A percentile compares a stretch with the other conserved stretches of the same genome.
Evolutionary conservation across 2,888 invertebrate species (phyloP).

Genomic region (Leucozona laternaria): DNA sequence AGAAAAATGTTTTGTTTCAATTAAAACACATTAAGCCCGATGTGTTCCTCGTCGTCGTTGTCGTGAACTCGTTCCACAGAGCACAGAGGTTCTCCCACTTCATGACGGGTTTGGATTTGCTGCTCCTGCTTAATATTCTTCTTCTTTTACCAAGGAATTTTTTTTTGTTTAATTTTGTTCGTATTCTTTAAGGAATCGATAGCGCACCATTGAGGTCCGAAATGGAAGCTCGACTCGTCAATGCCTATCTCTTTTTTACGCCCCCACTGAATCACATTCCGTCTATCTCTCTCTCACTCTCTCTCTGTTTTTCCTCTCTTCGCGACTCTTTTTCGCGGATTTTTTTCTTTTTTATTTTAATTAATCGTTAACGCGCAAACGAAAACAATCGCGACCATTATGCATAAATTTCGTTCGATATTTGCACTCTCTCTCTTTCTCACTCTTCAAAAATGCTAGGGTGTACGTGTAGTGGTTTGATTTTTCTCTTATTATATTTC

Average conservation of each 20-base stretch:
- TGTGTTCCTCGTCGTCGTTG: constrained; percentile 27
- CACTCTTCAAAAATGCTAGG: too few relatives aligned
- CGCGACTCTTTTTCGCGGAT: constrained; percentile 8
- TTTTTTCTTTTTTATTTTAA: constrained; percentile 4
- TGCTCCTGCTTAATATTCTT: constrained; percentile 38
- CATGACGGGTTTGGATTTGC: constrained; percentile 52
- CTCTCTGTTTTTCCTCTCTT: background rate
- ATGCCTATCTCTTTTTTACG: constrained; percentile 37
- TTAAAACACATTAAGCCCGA: constrained; percentile 65
- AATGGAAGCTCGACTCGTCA: constrained; percentile 41
- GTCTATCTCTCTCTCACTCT: constrained; percentile 11
- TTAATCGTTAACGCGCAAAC: constrained; percentile 8
- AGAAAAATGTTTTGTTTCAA: constrained; percentile 71
- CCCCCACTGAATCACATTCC: constrained; percentile 2
- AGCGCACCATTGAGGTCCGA: constrained; percentile 53
- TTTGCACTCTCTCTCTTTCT: constrained; percentile 19
- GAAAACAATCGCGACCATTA: constrained; percentile 64
- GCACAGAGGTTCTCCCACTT: constrained; percentile 57
- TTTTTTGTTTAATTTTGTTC: background rate
- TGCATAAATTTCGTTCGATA: constrained; percentile 54
- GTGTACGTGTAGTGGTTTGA: too few relatives aligned
- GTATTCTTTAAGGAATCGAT: constrained; percentile 52
- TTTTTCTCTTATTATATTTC: constrained; percentile 38
- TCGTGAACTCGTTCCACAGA: constrained; percentile 17
- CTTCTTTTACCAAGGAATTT: constrained; percentile 5